Base-by-base conservation (phyloP, 2,797 vertebrate genomes). In the Setipinna tenuifilis region DNA sequence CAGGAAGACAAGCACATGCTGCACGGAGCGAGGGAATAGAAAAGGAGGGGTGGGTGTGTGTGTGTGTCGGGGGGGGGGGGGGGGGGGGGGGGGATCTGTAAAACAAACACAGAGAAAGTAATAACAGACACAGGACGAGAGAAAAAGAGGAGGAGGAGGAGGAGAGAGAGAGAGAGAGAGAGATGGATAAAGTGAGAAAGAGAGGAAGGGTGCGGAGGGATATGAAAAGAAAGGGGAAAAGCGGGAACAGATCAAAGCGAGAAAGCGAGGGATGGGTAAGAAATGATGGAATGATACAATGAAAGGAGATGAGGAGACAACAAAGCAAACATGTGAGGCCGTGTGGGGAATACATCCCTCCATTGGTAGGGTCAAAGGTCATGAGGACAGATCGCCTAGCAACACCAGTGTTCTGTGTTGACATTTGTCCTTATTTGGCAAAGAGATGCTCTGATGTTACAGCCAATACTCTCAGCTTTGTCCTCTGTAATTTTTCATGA, bases 21-120 rank as follows among this genome's bases (percentile, higher is more conserved):
- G 87, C 87, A 85, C 35, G 9, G 54, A 84, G 85, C 54, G 83
- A 83, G 86, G 88, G 62, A 83, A 54, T 46, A 89, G 84, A 87
- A 86, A 88, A 84, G 86, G 85, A 85, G 75, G 21, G 62, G 11
- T 14, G 31, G 68, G 31, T 6, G 68, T 16, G 46, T 3, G 61
- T 4, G 46, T 3, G 46, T 4, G 46, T n/a, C 4, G 46, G 10
- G 46, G 46, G 11, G 17, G 68, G 68, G 68, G 16, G 68, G 68
- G 46, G 12, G 23, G 50, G 50, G 50, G 7, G 50, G 50, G 7
- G 6, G 19, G 86, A 87, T 85, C 75, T 89, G 91, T 90, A 90
- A 90, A 92, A 92, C 90, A 95, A 95, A 94, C 91, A 93, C 87
- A 87, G 9, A 31, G 83, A 89, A 92, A 91, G 91, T 90, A 92